A percentile compares a stretch with the other conserved stretches of the same genome.
These are phyloP conservation scores for Rapana venosa DNA, from an alignment of 2,888 invertebrate species.

Conservation along the genomic window DNA sequence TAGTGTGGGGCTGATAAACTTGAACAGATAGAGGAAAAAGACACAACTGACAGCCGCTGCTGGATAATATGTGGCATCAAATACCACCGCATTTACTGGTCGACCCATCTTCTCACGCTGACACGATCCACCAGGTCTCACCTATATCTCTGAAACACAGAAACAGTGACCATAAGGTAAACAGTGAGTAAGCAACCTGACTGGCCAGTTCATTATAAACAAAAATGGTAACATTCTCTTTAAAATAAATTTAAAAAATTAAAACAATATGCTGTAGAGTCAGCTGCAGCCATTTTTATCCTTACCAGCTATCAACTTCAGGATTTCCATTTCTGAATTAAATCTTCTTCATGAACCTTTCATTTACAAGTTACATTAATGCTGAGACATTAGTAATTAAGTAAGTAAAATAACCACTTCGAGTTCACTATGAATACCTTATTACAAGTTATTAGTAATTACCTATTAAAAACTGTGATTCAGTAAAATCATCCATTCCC, in stretches of 20 bases:
- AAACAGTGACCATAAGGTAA: not conserved
- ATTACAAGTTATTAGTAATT: not conserved
- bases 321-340: no score
- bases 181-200: not conserved
- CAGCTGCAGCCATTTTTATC: not conserved
- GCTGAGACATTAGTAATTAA: no score
- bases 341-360: no score
- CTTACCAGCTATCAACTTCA: no score
- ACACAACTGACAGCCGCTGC: conserved; percentile 64
- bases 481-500: not conserved
- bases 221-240: not conserved
- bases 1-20: conserved; percentile 68
- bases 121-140: not conserved
- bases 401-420: not conserved
- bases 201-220: not conserved
- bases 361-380: no score
- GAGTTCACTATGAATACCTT: not conserved
- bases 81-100: conserved; percentile 50
- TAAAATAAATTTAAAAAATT: not conserved
- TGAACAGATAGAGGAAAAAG: conserved; percentile 67
- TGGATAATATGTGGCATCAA: conserved; percentile 69
- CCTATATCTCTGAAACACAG: not conserved
- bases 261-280: not conserved
- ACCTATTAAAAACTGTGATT: not conserved
- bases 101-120: conserved; percentile 48